Conservation (phyloP, 2,888 invertebrate genomes). For the Cephonodes hylas region DNA sequence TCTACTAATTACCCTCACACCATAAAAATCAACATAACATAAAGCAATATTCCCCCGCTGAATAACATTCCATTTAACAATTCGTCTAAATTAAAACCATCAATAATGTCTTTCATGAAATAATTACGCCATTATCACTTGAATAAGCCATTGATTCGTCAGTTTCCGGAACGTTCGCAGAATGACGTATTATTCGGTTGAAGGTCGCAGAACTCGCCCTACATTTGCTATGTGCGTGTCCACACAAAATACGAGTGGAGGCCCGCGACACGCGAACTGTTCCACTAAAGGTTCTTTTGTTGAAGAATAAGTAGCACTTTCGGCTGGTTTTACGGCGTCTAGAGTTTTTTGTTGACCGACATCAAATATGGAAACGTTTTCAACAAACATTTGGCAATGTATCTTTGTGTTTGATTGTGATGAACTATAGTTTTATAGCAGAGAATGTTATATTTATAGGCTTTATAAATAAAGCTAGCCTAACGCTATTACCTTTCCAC, state of each 20-base stretch:
- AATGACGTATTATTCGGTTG: slow-evolving; percentile 25
- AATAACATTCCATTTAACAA: no score
- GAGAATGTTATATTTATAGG: no score
- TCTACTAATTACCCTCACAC: no score
- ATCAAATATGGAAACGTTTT: neutral
- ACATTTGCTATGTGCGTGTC: slow-evolving; percentile 36
- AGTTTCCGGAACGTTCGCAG: slow-evolving; percentile 39
- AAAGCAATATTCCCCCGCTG: no score
- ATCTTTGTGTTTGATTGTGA: neutral
- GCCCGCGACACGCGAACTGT: slow-evolving; percentile 45
- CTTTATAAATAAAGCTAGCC: no score
- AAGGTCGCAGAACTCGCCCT: slow-evolving; percentile 3
- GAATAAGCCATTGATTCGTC: slow-evolving; percentile 36
- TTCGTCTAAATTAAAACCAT: neutral
- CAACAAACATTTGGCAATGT: neutral
- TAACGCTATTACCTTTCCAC: no score
- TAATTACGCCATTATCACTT: slow-evolving; percentile 26
- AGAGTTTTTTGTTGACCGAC: neutral
- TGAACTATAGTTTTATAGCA: no score
- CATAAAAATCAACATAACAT: no score
- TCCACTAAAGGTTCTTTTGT: slow-evolving; percentile 34
- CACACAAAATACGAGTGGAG: slow-evolving; percentile 31
- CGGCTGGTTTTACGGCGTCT: slow-evolving; percentile 16
- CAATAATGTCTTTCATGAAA: neutral
- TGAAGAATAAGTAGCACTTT: slow-evolving; percentile 42